These are phyloP conservation scores for Sminthopsis crassicaudata DNA, from an alignment of 2,113 vertebrate species.

Conservation along the genomic window DNA sequence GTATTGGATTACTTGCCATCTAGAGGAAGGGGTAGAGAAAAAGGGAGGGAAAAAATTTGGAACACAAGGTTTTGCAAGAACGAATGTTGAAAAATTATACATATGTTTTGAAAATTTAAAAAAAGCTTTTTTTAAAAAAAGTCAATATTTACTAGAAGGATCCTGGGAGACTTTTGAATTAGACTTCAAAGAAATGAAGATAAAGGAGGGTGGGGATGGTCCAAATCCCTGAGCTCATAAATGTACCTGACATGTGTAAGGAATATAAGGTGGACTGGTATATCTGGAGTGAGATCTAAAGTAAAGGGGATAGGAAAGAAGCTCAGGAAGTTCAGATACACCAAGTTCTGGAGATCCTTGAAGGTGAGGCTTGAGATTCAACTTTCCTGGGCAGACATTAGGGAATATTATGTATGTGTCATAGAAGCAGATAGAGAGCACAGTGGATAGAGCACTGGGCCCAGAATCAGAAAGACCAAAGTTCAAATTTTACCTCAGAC, in stretches of 20 bases:
- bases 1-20: too few relatives aligned
- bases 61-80: too few relatives aligned
- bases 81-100: too few relatives aligned
- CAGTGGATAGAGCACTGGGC: neutral
- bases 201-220: neutral
- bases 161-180: neutral
- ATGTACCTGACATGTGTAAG: neutral
- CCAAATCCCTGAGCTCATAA: neutral
- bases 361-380: neutral
- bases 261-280: neutral
- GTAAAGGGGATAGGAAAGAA: neutral
- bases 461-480: neutral
- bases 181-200: neutral
- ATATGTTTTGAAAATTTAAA: too few relatives aligned
- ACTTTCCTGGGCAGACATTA: neutral
- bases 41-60: too few relatives aligned
- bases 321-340: neutral
- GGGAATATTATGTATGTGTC: neutral
- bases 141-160: neutral
- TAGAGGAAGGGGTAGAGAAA: too few relatives aligned
- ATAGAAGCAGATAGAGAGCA: neutral
- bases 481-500: neutral
- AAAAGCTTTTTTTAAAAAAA: neutral
- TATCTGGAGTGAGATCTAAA: neutral
- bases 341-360: neutral